These are phyloP conservation scores for Pycnomerus fuliginosus DNA, from an alignment of 2,888 invertebrate species.

Conservation along the genomic window DNA sequence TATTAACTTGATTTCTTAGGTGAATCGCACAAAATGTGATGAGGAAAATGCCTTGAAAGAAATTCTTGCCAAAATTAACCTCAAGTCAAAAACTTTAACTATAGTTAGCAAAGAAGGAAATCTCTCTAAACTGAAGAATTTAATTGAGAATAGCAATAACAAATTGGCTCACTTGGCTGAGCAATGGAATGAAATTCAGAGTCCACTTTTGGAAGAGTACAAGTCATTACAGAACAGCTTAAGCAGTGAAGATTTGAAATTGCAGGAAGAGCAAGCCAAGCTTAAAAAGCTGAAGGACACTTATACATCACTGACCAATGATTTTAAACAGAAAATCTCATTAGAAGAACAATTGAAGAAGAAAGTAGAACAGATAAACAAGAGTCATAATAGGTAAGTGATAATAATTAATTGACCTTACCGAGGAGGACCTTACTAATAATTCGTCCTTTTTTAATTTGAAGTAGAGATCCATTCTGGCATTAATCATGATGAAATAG, in stretches of 20 bases:
- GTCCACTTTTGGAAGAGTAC: constrained; percentile 64
- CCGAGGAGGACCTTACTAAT: too few relatives aligned
- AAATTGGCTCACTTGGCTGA: constrained; percentile 63
- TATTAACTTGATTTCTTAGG: too few relatives aligned
- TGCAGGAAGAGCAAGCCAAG: constrained; percentile 41
- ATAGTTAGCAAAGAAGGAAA: constrained; percentile 66
- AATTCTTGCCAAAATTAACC: constrained; percentile 52
- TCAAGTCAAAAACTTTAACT: constrained; percentile 62
- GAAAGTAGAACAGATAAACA: constrained; percentile 60
- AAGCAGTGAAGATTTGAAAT: constrained; percentile 34
- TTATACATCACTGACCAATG: constrained; percentile 41
- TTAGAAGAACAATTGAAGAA: constrained; percentile 51
- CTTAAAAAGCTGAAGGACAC: constrained; percentile 48
- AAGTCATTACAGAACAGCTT: constrained; percentile 40
- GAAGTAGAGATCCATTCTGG: too few relatives aligned
- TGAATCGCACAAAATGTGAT: constrained; percentile 32
- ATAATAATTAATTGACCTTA: not conserved
- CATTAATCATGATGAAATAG: too few relatives aligned
- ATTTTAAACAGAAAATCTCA: constrained; percentile 49
- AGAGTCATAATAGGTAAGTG: constrained; percentile 49
- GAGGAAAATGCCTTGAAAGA: constrained; percentile 53
- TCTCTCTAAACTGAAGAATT: constrained; percentile 57
- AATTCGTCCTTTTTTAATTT: too few relatives aligned
- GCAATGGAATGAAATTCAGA: constrained; percentile 74
- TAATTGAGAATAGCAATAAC: constrained; percentile 63